Percentiles rank a stretch among this genome's conserved stretches.
Evolutionary conservation across 2,888 invertebrate genomes (phyloP).

Genomic region (Cataglyphis livida): DNA sequence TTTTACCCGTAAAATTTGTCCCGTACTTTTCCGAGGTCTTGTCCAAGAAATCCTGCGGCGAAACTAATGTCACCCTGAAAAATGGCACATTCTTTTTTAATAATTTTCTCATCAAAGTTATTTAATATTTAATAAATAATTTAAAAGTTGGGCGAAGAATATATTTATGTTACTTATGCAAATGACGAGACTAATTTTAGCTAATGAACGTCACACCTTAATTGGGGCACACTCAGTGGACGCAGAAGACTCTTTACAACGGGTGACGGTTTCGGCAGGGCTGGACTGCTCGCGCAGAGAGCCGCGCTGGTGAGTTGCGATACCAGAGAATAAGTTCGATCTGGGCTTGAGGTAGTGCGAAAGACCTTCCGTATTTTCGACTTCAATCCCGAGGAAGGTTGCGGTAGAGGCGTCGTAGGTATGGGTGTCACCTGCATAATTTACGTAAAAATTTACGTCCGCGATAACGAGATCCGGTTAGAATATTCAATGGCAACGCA

Average conservation of each 20-base stretch:
- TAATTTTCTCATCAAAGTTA: neutral
- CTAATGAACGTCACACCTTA: conserved; percentile 79
- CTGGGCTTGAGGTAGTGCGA: conserved; percentile 87
- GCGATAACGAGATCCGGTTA: neutral
- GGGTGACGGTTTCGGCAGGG: conserved; percentile 87
- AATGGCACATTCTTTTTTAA: neutral
- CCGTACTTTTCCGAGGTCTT: conserved; percentile 77
- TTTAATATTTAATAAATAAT: neutral
- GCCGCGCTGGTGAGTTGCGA: conserved; percentile 88
- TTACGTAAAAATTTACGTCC: conserved; percentile 6
- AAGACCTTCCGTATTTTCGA: conserved; percentile 88
- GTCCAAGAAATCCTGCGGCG: conserved; percentile 79
- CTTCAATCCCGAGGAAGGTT: conserved; percentile 86
- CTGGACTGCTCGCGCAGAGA: conserved; percentile 88
- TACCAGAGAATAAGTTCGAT: conserved; percentile 86
- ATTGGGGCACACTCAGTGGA: conserved; percentile 87
- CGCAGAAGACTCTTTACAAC: conserved; percentile 87
- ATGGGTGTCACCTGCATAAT: conserved; percentile 78
- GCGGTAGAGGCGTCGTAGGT: conserved; percentile 72
- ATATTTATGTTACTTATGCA: neutral
- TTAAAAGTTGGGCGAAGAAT: neutral
- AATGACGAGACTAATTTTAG: neutral
- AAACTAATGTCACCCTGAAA: conserved; percentile 82
- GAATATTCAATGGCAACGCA: conserved; percentile 69
- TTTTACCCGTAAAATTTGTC: conserved; percentile 78